Evolutionary conservation across 2,797 vertebrate species (phyloP).

Genomic region (Phaenicophaeus curvirostris): DNA sequence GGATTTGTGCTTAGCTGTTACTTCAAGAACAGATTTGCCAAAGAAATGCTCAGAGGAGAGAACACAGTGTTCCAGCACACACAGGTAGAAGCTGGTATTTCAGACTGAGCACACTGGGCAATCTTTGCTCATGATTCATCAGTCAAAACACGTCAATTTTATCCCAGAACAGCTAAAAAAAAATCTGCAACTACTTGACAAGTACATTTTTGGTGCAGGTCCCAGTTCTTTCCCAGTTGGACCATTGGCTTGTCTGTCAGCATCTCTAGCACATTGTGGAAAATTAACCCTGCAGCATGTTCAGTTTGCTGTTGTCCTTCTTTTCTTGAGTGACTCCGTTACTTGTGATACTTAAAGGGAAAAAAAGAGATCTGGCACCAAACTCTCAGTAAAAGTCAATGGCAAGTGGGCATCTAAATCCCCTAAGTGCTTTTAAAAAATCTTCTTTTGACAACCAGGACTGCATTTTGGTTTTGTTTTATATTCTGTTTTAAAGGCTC

Average conservation of each 20-base stretch:
- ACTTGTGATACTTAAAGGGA: neutral
- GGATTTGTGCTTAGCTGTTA: conserved; percentile 70
- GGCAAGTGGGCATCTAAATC: conserved; percentile 3
- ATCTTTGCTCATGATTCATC: conserved; percentile 73
- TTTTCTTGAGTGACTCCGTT: neutral
- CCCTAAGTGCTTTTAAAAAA: neutral
- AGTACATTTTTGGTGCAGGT: conserved; percentile 71
- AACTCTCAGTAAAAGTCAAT: neutral
- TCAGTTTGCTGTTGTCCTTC: conserved; percentile 44
- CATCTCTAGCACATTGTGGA: conserved; percentile 25
- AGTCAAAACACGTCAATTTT: conserved; percentile 73
- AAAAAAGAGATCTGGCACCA: neutral
- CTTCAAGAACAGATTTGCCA: conserved; percentile 67
- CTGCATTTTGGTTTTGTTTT: conserved; percentile 23
- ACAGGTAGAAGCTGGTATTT: conserved; percentile 73
- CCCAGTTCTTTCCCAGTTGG: conserved; percentile 70
- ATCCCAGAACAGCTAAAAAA: conserved; percentile 70
- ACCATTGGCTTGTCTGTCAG: conserved; percentile 70
- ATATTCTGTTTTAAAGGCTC: neutral
- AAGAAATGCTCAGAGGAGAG: conserved; percentile 65
- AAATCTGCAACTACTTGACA: conserved; percentile 69
- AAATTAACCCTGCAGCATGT: conserved; percentile 22
- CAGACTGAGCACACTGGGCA: conserved; percentile 69
- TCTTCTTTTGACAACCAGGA: neutral
- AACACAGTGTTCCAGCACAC: conserved; percentile 73